phyloP scores from a whole-genome alignment of 2,113 vertebrate species.

The Oreamnos americanus region DNA sequence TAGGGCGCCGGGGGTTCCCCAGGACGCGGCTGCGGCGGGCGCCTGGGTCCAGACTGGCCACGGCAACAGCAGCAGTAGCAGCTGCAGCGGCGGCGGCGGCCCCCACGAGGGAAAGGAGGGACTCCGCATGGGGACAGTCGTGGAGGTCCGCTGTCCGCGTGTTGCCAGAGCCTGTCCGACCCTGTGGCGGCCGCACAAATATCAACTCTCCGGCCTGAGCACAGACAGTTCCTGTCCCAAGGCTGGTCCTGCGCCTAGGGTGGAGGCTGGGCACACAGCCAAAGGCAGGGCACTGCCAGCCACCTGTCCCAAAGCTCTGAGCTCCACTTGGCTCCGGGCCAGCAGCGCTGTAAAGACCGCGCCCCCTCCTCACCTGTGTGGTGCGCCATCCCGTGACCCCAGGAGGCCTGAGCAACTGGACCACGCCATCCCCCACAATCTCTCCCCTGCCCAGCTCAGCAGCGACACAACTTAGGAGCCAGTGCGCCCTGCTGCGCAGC shows the following conservation, averaged over 20 bases:
- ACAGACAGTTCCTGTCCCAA: conserved; percentile 37
- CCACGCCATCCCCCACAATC: too few relatives aligned
- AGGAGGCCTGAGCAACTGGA: not conserved
- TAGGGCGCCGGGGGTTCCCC: rapidly evolving
- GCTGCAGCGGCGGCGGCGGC: not conserved
- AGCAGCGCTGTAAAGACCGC: not conserved
- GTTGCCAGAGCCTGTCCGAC: not conserved
- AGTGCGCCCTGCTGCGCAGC: not conserved
- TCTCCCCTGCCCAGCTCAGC: not conserved
- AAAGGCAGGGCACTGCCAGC: not conserved
- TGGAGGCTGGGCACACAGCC: conserved; percentile 41
- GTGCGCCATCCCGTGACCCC: rapidly evolving
- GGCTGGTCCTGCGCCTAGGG: conserved; percentile 17
- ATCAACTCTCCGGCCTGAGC: not conserved
- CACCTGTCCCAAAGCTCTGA: conserved; percentile 33
- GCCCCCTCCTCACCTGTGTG: not conserved
- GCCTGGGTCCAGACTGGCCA: not conserved
- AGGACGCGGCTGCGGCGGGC: not conserved
- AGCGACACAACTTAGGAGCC: not conserved
- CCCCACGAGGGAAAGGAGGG: not conserved
- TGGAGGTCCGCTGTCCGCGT: not conserved
- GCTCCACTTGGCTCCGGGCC: not conserved
- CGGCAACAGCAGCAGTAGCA: not conserved
- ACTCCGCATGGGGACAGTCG: not conserved
- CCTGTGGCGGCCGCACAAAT: not conserved